A percentile compares a stretch with the other conserved stretches of the same genome.
Conservation (phyloP, 2,113 vertebrate genomes). For the Microcebus griseorufus region DNA sequence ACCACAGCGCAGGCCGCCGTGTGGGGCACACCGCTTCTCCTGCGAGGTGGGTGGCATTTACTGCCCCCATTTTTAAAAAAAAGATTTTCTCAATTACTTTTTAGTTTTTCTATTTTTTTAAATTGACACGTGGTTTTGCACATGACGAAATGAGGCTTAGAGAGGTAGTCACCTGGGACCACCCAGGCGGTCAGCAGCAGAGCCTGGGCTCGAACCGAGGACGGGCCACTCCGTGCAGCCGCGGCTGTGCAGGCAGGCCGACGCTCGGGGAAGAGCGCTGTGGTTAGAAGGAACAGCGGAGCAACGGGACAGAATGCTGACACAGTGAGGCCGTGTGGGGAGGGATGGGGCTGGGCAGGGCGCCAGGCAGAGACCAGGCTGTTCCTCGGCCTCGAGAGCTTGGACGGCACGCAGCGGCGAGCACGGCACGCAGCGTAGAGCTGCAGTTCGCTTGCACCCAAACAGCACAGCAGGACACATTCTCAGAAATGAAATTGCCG, state of each 20-base stretch:
- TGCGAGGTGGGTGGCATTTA: background rate
- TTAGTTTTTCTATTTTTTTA: too few relatives aligned
- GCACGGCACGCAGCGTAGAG: accelerated
- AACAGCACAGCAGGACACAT: too few relatives aligned
- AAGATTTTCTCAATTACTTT: too few relatives aligned
- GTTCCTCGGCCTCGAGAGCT: background rate
- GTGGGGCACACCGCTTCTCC: background rate
- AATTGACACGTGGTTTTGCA: background rate
- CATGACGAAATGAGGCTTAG: background rate
- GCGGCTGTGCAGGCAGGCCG: background rate
- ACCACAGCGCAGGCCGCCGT: too few relatives aligned
- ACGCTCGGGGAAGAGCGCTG: background rate
- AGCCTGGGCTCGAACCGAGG: background rate
- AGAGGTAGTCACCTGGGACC: background rate
- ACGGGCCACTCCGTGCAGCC: background rate
- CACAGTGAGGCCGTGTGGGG: background rate
- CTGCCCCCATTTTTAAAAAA: background rate
- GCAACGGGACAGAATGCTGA: too few relatives aligned
- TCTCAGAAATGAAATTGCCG: background rate
- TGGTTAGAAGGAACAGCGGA: background rate
- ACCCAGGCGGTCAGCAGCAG: background rate
- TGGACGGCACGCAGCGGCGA: background rate
- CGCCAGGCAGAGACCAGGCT: background rate
- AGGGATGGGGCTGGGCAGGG: background rate
- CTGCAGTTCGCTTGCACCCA: background rate